Evolutionary conservation across 2,888 invertebrate species (phyloP).

Genomic region (Pammene fasciana): DNA sequence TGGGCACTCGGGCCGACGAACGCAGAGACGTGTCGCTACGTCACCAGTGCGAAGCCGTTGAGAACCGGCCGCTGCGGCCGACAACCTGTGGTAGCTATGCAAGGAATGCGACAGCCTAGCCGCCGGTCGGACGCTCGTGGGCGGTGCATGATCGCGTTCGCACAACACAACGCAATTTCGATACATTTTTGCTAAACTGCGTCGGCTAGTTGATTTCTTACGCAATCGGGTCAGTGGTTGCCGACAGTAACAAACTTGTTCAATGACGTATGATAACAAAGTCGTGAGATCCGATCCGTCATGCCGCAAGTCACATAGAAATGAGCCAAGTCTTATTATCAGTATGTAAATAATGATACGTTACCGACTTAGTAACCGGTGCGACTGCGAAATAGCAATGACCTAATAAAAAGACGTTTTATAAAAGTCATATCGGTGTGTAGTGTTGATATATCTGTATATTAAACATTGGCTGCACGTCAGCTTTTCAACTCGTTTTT

Average conservation of each 20-base stretch:
- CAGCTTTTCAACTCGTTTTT: constrained; percentile 35
- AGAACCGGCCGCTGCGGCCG: constrained; percentile 75
- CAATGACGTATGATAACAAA: constrained; percentile 43
- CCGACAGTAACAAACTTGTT: constrained; percentile 40
- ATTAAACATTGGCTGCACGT: constrained; percentile 32
- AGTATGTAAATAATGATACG: constrained; percentile 38
- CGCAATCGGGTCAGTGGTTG: constrained; percentile 36
- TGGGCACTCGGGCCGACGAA: constrained; percentile 59
- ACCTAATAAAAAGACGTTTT: constrained; percentile 33
- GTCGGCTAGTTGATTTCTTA: constrained; percentile 17
- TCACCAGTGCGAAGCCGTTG: constrained; percentile 69
- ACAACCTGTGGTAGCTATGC: constrained; percentile 77
- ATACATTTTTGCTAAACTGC: constrained; percentile 13
- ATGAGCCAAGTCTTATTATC: constrained; percentile 43
- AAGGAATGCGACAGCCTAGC: constrained; percentile 72
- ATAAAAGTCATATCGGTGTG: constrained; percentile 1
- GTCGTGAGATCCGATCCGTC: constrained; percentile 41
- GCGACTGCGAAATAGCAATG: constrained; percentile 34
- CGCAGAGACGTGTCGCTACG: constrained; percentile 64
- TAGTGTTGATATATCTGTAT: constrained; percentile 26
- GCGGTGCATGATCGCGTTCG: constrained; percentile 62
- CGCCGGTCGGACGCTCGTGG: constrained; percentile 70
- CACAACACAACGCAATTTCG: constrained; percentile 31
- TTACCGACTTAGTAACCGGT: constrained; percentile 31
- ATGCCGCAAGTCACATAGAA: constrained; percentile 43